phyloP scores from a whole-genome alignment of 2,888 invertebrate species.

The Opisthograptis luteolata region DNA sequence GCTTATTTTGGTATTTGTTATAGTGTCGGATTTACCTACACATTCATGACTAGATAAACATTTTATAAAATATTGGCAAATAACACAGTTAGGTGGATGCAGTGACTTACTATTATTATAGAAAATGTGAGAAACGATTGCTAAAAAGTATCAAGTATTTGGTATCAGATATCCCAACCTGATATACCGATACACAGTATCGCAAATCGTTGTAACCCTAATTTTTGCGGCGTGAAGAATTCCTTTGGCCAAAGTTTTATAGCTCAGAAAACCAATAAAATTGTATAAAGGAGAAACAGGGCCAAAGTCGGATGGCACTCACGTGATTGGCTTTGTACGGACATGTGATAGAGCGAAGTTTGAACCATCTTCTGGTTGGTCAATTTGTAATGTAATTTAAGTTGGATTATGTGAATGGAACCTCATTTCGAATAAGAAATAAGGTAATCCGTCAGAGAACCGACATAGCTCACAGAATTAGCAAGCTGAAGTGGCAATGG shows the following conservation, averaged over 20 bases:
- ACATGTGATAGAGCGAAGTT: constrained; percentile 20
- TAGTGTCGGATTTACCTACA: too few species aligned
- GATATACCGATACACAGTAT: background rate
- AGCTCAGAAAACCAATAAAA: constrained; percentile 38
- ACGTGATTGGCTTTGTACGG: constrained; percentile 33
- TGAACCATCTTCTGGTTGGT: constrained; percentile 2
- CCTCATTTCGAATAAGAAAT: too few species aligned
- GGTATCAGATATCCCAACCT: background rate
- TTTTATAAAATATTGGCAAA: too few species aligned
- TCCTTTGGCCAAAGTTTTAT: constrained; percentile 29
- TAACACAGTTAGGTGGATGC: too few species aligned
- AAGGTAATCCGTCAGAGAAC: too few species aligned
- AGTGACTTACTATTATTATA: too few species aligned
- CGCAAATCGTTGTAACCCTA: background rate
- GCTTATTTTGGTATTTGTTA: too few species aligned
- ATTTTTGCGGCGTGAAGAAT: constrained; percentile 12
- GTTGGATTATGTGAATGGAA: background rate
- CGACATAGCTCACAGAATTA: too few species aligned
- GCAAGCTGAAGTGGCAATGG: too few species aligned
- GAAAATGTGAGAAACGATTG: background rate
- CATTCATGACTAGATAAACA: too few species aligned
- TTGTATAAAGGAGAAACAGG: constrained; percentile 34
- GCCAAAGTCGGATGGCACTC: constrained; percentile 32
- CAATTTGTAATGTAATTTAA: constrained; percentile 1
- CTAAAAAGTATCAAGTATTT: background rate